A percentile compares a stretch with the other conserved stretches of the same genome.
Conservation (phyloP, 2,797 vertebrate species). For the Natrix natrix region DNA sequence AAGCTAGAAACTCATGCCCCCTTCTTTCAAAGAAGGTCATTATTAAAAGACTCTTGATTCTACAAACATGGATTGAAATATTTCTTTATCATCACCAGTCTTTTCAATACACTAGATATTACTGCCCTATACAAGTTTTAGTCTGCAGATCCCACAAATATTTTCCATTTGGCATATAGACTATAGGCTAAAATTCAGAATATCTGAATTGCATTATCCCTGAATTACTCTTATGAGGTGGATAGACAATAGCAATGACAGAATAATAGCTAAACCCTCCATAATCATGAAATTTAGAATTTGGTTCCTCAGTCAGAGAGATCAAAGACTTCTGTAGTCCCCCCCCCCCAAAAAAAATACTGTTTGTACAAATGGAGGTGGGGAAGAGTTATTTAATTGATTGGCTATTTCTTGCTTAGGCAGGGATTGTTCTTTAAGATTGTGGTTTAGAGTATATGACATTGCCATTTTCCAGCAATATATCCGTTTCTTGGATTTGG, state of each 20-base stretch:
- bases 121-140: background rate
- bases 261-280: background rate
- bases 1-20: background rate
- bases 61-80: background rate
- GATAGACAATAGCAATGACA: background rate
- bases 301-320: background rate
- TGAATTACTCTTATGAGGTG: background rate
- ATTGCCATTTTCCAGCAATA: background rate
- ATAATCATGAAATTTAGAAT: background rate
- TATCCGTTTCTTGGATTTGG: background rate
- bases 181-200: background rate
- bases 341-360: background rate
- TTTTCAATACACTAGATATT: background rate
- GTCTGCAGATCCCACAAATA: background rate
- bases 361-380: background rate
- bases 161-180: background rate
- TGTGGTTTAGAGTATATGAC: background rate
- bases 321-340: background rate
- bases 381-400: background rate
- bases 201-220: background rate
- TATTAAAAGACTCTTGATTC: background rate
- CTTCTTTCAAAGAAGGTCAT: background rate
- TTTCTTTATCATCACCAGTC: background rate
- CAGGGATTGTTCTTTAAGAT: background rate
- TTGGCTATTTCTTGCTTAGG: background rate